A percentile compares a stretch with the other conserved stretches of the same genome.
Evolutionary conservation across 2,113 vertebrate species (phyloP).

Genomic region (Acrocephalus arundinaceus): DNA sequence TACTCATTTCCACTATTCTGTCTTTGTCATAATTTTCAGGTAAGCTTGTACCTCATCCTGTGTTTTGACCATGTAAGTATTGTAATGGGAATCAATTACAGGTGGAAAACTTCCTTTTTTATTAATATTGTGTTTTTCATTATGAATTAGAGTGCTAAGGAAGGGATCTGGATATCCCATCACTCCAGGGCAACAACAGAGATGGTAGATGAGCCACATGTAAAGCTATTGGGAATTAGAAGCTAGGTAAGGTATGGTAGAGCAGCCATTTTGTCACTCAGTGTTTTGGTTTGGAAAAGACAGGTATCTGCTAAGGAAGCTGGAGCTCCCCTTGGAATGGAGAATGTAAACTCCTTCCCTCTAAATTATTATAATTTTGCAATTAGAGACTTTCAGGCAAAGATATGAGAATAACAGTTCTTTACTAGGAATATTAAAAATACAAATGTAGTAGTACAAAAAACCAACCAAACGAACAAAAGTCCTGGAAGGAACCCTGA

Average conservation of each 20-base stretch:
- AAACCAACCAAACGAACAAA: no score
- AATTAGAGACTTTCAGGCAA: no score
- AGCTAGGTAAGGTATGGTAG: not conserved
- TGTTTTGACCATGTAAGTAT: not conserved
- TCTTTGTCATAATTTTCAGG: not conserved
- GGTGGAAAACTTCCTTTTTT: not conserved
- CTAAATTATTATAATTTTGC: no score
- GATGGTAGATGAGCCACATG: not conserved
- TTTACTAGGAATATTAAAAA: no score
- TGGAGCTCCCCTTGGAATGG: no score
- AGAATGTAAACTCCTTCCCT: no score
- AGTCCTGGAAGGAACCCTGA: no score
- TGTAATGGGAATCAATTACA: not conserved
- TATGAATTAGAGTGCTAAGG: not conserved
- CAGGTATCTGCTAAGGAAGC: no score
- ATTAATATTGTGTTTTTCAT: not conserved
- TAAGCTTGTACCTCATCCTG: not conserved
- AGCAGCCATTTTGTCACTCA: not conserved
- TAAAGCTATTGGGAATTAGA: not conserved
- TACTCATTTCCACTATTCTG: not conserved
- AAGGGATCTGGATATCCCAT: not conserved
- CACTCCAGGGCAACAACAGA: not conserved
- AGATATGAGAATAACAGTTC: no score
- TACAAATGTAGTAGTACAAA: no score
- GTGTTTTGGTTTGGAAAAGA: no score